A percentile compares a stretch with the other conserved stretches of the same genome.
These are phyloP conservation scores for Prietella phreatophila DNA, from an alignment of 2,113 vertebrate species.

Conservation along the genomic window DNA sequence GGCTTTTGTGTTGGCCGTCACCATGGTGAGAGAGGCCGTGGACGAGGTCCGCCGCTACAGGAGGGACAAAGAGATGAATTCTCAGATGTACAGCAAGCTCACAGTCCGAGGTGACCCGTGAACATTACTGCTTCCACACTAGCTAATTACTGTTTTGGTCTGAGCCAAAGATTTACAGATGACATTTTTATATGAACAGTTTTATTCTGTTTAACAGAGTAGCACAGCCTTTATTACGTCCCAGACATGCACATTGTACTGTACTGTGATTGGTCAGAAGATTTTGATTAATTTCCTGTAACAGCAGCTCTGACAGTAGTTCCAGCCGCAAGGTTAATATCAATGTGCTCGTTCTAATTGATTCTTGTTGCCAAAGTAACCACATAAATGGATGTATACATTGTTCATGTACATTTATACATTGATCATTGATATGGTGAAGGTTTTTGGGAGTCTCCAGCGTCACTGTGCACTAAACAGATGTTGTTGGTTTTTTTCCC, in stretches of 20 bases:
- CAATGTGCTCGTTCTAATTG: not conserved
- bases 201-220: not conserved
- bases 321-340: not conserved
- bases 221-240: not conserved
- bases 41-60: constrained; percentile 90
- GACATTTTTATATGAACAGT: not conserved
- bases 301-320: not conserved
- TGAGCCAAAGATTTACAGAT: not conserved
- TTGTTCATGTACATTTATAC: not conserved
- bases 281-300: not conserved
- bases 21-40: constrained; percentile 87
- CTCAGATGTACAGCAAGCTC: constrained; percentile 93
- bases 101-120: constrained; percentile 85
- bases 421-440: not conserved
- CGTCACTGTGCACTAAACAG: not conserved
- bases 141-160: not conserved
- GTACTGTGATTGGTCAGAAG: not conserved
- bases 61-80: constrained; percentile 98
- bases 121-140: not conserved
- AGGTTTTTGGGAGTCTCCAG: not conserved
- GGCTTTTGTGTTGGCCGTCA: constrained; percentile 93
- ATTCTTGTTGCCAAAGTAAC: not conserved
- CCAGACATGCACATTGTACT: not conserved
- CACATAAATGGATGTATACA: not conserved
- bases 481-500: not conserved